phyloP scores from a whole-genome alignment of 2,113 vertebrate species.

The Hippocampus zosterae region DNA sequence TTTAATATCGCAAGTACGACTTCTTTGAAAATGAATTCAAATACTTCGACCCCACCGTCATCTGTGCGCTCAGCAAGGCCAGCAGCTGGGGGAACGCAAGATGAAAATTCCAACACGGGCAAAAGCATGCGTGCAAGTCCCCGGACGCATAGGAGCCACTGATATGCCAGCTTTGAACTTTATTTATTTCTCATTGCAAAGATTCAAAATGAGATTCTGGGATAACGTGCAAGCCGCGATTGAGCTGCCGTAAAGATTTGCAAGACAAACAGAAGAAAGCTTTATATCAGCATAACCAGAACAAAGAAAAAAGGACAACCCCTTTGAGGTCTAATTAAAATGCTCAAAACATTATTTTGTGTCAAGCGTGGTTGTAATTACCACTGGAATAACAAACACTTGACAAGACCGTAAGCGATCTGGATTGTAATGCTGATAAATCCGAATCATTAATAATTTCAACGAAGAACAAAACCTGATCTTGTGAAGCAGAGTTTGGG shows the following conservation, averaged over 20 bases:
- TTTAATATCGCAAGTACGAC: constrained; percentile 66
- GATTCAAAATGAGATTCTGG: constrained; percentile 36
- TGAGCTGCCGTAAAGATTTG: constrained; percentile 17
- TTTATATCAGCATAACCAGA: constrained; percentile 8
- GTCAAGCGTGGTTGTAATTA: constrained; percentile 44
- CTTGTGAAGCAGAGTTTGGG: neutral
- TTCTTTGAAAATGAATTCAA: constrained; percentile 75
- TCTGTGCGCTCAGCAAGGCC: constrained; percentile 55
- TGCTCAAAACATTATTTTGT: constrained; percentile 32
- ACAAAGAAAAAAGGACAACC: constrained; percentile 16
- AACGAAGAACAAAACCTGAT: neutral
- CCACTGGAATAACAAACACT: constrained; percentile 37
- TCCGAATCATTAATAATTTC: constrained; percentile 2
- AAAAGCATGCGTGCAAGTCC: constrained; percentile 29
- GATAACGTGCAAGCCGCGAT: constrained; percentile 16
- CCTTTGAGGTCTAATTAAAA: constrained; percentile 54
- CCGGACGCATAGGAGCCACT: constrained; percentile 34
- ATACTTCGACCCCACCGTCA: constrained; percentile 61
- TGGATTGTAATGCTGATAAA: constrained; percentile 30
- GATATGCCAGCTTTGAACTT: constrained; percentile 51
- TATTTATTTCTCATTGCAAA: constrained; percentile 52
- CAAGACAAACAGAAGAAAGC: constrained; percentile 36
- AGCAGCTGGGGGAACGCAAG: constrained; percentile 48
- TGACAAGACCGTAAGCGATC: constrained; percentile 18
- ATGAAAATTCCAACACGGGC: constrained; percentile 64